Evolutionary conservation across 2,888 invertebrate genomes (phyloP), one percentile per base, ranked within the genome.

Genomic region (Uropetala carovei): DNA sequence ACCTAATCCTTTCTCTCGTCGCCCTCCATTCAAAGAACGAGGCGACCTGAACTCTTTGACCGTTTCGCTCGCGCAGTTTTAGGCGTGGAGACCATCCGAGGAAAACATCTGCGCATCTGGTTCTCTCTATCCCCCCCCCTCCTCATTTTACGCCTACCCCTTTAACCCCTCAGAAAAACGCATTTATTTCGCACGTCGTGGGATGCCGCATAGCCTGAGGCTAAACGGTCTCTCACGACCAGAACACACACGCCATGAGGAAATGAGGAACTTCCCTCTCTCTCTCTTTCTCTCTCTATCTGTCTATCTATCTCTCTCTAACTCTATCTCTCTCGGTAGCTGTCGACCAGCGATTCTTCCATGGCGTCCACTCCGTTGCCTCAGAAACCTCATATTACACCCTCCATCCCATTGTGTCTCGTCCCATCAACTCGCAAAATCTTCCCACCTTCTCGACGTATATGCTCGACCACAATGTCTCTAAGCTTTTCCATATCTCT

Each of bases 121-220:
- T n/a, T n/a, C n/a, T n/a, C n/a, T n/a, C n/a, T n/a, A n/a, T n/a
- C n/a, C n/a, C n/a, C n/a, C n/a, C 43, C 30, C 58, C 0, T n/a
- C 86, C 30, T 60, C 30, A 7, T 27, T 22, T 14, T 57, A 13
- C 18, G 27, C 27, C n/a, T 4, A 0, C 11, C 30, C 82, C 30
- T 30, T 9, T 18, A 2, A 27, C 16, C 27, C 16, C 27, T 14
- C 22, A 7, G 60, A 8, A n/a, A 30, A 59, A 68, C 64, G 68
- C 43, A 89, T 89, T 68, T 89, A 68, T 64, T 89, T 30, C 86
- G 18, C 60, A 18, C 60, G 30, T 16, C 43, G 89, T 43, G 68
- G 89, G 89, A 43, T 43, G 59, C 89, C 89, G 56, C 89, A 43
- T 64, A 64, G 43, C 89, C 89, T 30, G 89, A 16, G 89, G 89